These are phyloP conservation scores for Limnothrissa miodon DNA, from an alignment of 2,113 vertebrate genomes.

Conservation along the genomic window DNA sequence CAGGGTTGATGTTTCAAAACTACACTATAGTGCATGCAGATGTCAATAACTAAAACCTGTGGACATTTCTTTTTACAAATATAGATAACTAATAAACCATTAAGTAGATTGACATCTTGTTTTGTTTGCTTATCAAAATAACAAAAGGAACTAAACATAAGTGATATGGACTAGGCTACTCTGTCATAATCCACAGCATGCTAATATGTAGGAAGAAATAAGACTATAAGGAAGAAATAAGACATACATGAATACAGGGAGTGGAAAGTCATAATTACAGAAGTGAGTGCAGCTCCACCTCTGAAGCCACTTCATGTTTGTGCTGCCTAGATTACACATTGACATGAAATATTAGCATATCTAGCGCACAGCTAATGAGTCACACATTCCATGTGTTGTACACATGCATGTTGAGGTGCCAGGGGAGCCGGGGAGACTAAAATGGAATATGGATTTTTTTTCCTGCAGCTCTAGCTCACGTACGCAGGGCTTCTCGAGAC, in stretches of 20 bases:
- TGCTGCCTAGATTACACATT: neutral
- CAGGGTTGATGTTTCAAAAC: neutral
- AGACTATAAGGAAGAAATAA: neutral
- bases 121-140: neutral
- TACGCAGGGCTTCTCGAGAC: neutral
- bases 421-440: neutral
- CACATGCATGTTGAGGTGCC: neutral
- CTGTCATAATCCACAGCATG: neutral
- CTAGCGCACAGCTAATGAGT: neutral
- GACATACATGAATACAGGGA: neutral
- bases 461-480: neutral
- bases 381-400: neutral
- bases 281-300: neutral
- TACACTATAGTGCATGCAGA: neutral
- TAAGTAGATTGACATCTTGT: neutral
- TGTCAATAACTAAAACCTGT: neutral
- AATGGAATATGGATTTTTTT: slow-evolving; percentile 17
- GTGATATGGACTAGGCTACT: neutral
- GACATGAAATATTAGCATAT: neutral
- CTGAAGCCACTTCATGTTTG: neutral
- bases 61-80: neutral
- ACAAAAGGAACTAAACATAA: neutral
- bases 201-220: neutral
- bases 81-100: neutral
- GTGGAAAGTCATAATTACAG: neutral